A percentile compares a stretch with the other conserved stretches of the same genome.
Conservation (phyloP, 2,113 vertebrate species). For the Aspiorhynchus laticeps region DNA sequence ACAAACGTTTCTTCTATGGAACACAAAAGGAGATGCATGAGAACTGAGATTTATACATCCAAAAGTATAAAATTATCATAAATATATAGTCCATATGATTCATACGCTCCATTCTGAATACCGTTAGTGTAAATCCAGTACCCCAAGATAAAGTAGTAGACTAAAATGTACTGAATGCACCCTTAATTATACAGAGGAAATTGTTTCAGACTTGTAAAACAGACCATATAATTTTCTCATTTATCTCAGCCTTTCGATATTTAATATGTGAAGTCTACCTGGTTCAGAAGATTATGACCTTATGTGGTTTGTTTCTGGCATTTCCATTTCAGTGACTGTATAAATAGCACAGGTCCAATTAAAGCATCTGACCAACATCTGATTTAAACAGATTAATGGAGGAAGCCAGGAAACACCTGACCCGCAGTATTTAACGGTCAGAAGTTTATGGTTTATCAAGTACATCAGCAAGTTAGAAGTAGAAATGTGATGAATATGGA, state of each 20-base stretch:
- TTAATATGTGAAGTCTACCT: background rate
- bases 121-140: background rate
- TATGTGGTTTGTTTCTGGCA: background rate
- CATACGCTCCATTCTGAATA: background rate
- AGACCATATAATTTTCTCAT: background rate
- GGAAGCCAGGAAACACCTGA: conserved; percentile 16
- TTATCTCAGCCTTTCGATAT: background rate
- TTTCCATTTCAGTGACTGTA: background rate
- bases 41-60: background rate
- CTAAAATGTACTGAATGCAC: background rate
- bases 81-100: background rate
- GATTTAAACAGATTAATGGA: background rate
- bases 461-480: conserved; percentile 9
- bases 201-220: background rate
- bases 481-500: conserved; percentile 28
- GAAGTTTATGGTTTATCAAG: conserved; percentile 10
- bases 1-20: background rate
- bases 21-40: background rate
- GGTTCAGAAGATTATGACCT: background rate
- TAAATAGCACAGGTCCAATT: background rate
- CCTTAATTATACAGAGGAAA: background rate
- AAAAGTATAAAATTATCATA: background rate
- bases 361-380: background rate
- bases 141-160: background rate
- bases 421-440: conserved; percentile 15